A percentile compares a stretch with the other conserved stretches of the same genome.
phyloP scores from a whole-genome alignment of 2,888 invertebrate genomes.

The Aquatica leii region DNA sequence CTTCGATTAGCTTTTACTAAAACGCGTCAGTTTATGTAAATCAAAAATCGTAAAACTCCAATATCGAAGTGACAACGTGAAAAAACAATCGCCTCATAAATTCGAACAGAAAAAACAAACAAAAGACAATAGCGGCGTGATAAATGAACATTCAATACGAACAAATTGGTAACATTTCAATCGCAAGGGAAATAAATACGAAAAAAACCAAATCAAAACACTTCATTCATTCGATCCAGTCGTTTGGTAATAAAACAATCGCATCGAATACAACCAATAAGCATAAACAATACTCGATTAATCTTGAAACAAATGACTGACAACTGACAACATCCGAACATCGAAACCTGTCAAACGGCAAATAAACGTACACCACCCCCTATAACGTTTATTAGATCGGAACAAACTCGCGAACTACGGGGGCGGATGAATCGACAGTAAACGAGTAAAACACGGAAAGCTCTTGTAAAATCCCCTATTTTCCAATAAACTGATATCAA shows the following conservation, averaged over 20 bases:
- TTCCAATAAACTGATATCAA: slow-evolving; percentile 63
- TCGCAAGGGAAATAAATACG: slow-evolving; percentile 22
- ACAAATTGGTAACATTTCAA: slow-evolving; percentile 15
- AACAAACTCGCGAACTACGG: slow-evolving; percentile 37
- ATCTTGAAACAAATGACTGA: slow-evolving; percentile 50
- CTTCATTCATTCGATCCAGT: slow-evolving; percentile 46
- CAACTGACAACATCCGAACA: slow-evolving; percentile 48
- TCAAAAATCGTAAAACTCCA: too few relatives aligned
- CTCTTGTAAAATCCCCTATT: slow-evolving; percentile 60
- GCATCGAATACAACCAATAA: slow-evolving; percentile 47
- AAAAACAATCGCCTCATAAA: too few relatives aligned
- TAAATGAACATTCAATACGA: slow-evolving; percentile 20
- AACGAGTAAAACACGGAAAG: slow-evolving; percentile 56
- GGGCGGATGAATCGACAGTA: slow-evolving; percentile 48
- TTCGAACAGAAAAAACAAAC: neutral
- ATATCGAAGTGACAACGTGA: too few relatives aligned
- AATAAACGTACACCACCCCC: slow-evolving; percentile 31
- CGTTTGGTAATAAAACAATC: slow-evolving; percentile 43
- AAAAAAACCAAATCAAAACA: slow-evolving; percentile 47
- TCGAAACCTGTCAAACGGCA: slow-evolving; percentile 36
- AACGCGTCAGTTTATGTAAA: too few relatives aligned
- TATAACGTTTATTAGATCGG: slow-evolving; percentile 36
- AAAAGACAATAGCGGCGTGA: slow-evolving; percentile 7
- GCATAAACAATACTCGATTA: slow-evolving; percentile 52
- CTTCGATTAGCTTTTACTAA: too few relatives aligned